phyloP scores from a whole-genome alignment of 2,888 invertebrate species.

The Drosophila cognata region DNA sequence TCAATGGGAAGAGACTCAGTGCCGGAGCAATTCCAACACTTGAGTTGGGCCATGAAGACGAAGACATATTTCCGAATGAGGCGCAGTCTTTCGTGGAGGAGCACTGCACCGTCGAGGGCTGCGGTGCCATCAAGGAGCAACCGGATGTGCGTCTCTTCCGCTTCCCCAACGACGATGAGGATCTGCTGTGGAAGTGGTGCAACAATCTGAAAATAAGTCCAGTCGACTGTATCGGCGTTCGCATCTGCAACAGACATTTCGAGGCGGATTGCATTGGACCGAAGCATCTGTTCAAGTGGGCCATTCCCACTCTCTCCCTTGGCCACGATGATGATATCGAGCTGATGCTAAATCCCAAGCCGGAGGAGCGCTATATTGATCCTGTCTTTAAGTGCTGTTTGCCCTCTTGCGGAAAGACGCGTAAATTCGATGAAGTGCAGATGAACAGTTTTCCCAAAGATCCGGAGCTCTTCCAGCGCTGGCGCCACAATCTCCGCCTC shows the following conservation, averaged over 20 bases:
- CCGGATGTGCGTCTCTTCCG: slow-evolving; percentile 78
- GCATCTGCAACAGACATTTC: slow-evolving; percentile 82
- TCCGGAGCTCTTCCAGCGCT: slow-evolving; percentile 65
- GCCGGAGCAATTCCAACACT: slow-evolving; percentile 81
- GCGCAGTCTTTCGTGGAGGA: slow-evolving; percentile 77
- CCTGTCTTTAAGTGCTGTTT: slow-evolving; percentile 80
- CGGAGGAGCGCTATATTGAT: slow-evolving; percentile 75
- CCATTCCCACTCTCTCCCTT: slow-evolving; percentile 73
- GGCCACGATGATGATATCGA: slow-evolving; percentile 79
- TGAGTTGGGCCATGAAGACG: slow-evolving; percentile 74
- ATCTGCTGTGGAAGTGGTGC: slow-evolving; percentile 82
- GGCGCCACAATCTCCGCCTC: slow-evolving; percentile 79
- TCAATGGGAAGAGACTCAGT: slow-evolving; percentile 75
- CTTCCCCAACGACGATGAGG: slow-evolving; percentile 81
- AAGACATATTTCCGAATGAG: slow-evolving; percentile 80
- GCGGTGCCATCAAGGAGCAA: slow-evolving; percentile 71
- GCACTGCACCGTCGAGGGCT: slow-evolving; percentile 73
- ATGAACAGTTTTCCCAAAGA: slow-evolving; percentile 83
- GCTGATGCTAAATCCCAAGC: slow-evolving; percentile 74
- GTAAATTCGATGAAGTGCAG: slow-evolving; percentile 81
- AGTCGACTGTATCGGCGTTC: slow-evolving; percentile 77
- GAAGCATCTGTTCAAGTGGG: slow-evolving; percentile 79
- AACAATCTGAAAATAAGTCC: slow-evolving; percentile 82
- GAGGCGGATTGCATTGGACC: slow-evolving; percentile 79
- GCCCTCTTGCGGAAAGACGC: slow-evolving; percentile 79